Evolutionary conservation across 2,888 invertebrate species (phyloP).

Genomic region (Chelonus formosanus): DNA sequence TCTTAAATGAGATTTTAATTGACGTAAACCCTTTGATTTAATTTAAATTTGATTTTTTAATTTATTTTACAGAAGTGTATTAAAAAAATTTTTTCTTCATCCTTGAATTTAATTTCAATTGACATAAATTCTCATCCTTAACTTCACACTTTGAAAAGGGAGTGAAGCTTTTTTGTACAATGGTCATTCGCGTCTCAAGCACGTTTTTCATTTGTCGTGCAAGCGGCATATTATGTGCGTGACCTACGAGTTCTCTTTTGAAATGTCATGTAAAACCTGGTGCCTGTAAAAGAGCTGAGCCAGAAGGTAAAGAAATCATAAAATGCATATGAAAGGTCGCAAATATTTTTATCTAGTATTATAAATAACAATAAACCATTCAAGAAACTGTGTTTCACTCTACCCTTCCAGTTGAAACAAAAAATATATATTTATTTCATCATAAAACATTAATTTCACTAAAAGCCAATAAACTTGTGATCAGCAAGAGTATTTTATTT

Average conservation of each 20-base stretch:
- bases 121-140: neutral
- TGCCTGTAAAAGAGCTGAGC: neutral
- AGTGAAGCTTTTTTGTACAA: conserved; percentile 27
- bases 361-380: no score
- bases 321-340: neutral
- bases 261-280: conserved; percentile 14
- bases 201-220: conserved; percentile 28
- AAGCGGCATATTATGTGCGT: conserved; percentile 29
- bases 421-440: no score
- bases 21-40: no score
- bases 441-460: no score
- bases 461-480: no score
- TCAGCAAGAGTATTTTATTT: no score
- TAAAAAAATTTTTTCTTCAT: conserved; percentile 21
- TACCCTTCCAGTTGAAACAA: no score
- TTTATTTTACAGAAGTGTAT: no score
- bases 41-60: neutral
- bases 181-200: conserved; percentile 27
- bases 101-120: conserved; percentile 16
- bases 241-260: conserved; percentile 17
- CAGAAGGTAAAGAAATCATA: neutral
- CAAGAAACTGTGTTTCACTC: no score
- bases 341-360: neutral
- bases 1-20: no score
- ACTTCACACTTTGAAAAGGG: conserved; percentile 31